Evolutionary conservation across 1,140 invertebrate species (phyloP), one percentile per base, ranked within the genome.

Genomic region (Hylyphantes graminicola): DNA sequence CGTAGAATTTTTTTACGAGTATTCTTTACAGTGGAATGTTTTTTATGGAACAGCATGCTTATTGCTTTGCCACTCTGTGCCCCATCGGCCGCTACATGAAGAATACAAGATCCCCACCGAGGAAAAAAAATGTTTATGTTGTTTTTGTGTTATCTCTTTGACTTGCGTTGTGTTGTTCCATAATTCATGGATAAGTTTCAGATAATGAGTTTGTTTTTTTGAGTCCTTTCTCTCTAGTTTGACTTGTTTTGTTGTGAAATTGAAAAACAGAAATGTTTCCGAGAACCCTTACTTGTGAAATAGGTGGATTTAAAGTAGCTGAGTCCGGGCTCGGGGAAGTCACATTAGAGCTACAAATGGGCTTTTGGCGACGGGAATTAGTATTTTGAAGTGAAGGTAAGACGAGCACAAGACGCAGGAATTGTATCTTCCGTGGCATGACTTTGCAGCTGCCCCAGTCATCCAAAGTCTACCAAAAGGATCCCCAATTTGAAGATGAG

Each of bases 71-170:
- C 68, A 70, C 51, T 54, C 54, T 70, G 17, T 53, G 50, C 7
- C 68, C 68, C 50, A 35, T 70, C 11, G 50, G 50, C 50, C 15
- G 54, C 5, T 19, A 70, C 8, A 53, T 35, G 35, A 35, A 35
- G 35, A 35, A 35, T 35, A 53, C 5, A 65, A 65, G 48, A 53
- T 4, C 8, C 13, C 5, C 48, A 8, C 15, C 13, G 7, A 35
- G 68, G 53, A 53, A 17, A 17, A 53, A 17, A 70, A n/a, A 53
- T n/a, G 51, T 70, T 53, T 35, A 35, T 50, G 54, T 70, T 70
- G 54, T 70, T 70, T 70, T 51, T 53, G 68, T 70, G 51, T 70
- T 70, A 70, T 70, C 50, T 70, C 50, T 70, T 70, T 70, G 68
- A 70, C 50, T 48, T 15, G 54, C 19, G 68, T 70, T 17, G 54